Base-by-base conservation (phyloP, 2,113 vertebrate genomes). In the Xyliphius kryptos region DNA sequence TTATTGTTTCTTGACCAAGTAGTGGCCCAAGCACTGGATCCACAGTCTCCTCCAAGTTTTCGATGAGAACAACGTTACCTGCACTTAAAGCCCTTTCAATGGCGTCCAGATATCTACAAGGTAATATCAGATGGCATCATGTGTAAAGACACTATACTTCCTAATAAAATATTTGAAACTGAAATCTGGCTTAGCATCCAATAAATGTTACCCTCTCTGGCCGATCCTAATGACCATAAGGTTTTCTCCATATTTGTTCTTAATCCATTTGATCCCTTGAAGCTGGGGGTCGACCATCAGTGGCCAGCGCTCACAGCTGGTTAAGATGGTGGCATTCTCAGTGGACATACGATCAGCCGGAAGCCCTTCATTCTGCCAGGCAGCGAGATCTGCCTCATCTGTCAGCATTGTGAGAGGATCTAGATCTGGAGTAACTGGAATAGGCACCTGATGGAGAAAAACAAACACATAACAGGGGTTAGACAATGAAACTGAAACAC, bases 231-330 rank as follows among this genome's bases (percentile, higher is more conserved):
- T 82, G 56, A 92, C 85, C 0, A 41, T 68, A 9, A 98, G 89
- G 20, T 63, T 16, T 9, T 90, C 77, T 0, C 91, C 88, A 0
- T 93, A 87, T 76, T 83, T 86, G n/a, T 68, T 85, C 68, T 89
- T 93, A 80, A 98, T 90, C 96, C 96, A 98, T 6, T 90, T 92
- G 78, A 91, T 79, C 5, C 92, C 94, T 75, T 97, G 94, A 2
- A 97, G 85, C 80, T 98, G 95, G 2, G 96, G 96, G 48, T 99
- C 95, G 38, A 99, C 92, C 83, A 97, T 68, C 16, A 99, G 91
- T 0, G 95, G 94, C 94, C 96, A 98, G 62, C 93, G 91, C 70
- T 97, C 85, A 2, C 94, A 97, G 81, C 54, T 87, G 62, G 80
- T 78, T 0, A 98, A 85, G 68, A 98, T 90, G 71, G 92, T 82